These are phyloP conservation scores for Loris lydekkerianus DNA, from an alignment of 2,797 vertebrate species.

Conservation along the genomic window DNA sequence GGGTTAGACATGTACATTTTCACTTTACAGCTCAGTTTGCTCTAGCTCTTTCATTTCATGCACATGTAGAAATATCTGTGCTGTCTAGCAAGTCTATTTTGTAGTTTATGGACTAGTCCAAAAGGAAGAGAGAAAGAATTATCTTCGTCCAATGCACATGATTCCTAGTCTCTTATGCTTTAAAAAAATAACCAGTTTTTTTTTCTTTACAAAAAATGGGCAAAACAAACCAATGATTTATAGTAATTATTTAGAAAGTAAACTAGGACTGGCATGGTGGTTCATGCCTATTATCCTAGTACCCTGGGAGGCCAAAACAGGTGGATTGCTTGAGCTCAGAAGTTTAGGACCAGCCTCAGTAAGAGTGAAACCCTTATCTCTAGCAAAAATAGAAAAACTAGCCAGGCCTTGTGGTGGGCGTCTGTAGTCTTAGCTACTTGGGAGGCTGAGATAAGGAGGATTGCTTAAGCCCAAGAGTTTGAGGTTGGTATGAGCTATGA, in stretches of 20 bases:
- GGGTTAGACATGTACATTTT: background rate
- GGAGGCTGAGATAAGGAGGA: too few relatives aligned
- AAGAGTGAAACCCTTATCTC: too few relatives aligned
- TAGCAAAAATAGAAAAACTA: too few relatives aligned
- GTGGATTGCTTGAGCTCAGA: too few relatives aligned
- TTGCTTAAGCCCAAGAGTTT: too few relatives aligned
- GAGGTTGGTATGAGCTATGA: too few relatives aligned
- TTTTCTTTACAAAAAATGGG: background rate
- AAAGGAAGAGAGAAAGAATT: constrained; percentile 12
- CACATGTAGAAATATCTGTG: background rate
- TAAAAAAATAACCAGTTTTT: background rate
- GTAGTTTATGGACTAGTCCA: background rate
- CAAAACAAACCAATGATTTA: constrained; percentile 51
- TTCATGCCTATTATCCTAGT: too few relatives aligned
- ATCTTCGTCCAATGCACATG: background rate
- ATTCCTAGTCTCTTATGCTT: constrained; percentile 41
- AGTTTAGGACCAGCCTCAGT: too few relatives aligned
- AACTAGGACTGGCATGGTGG: too few relatives aligned
- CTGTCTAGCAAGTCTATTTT: background rate
- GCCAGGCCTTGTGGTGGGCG: too few relatives aligned
- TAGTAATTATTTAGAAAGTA: constrained; percentile 38
- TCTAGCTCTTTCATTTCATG: background rate
- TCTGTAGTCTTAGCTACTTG: too few relatives aligned
- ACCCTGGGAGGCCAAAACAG: too few relatives aligned
- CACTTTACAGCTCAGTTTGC: background rate